Conservation (phyloP, 1,140 invertebrate species). For the Gryon sp. region DNA sequence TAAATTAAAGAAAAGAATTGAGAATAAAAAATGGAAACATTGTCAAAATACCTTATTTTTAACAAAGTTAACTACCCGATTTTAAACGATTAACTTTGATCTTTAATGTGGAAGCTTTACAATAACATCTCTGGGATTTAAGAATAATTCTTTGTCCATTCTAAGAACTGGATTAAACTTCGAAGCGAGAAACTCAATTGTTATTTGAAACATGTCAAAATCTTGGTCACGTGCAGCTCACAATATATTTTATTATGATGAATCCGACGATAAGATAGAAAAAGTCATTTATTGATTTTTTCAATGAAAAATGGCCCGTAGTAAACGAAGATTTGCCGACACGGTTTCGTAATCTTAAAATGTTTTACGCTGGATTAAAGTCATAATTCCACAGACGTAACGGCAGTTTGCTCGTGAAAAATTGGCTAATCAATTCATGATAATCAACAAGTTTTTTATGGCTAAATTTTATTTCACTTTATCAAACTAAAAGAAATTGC, state of each 20-base stretch:
- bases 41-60: too few relatives aligned
- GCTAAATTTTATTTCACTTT: too few relatives aligned
- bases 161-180: not conserved
- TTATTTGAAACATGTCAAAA: slow-evolving; percentile 38
- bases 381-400: too few relatives aligned
- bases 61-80: too few relatives aligned
- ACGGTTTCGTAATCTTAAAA: slow-evolving; percentile 5
- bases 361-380: not conserved
- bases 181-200: slow-evolving; percentile 26
- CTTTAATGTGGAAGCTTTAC: too few relatives aligned
- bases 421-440: too few relatives aligned
- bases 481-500: too few relatives aligned
- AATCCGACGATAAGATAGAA: slow-evolving; percentile 29
- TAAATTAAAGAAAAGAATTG: too few relatives aligned
- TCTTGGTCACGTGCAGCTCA: slow-evolving; percentile 37
- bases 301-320: slow-evolving; percentile 5
- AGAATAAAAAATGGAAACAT: too few relatives aligned
- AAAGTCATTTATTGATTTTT: slow-evolving; percentile 45
- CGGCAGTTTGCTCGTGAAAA: too few relatives aligned
- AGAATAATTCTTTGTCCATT: slow-evolving; percentile 1
- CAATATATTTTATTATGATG: slow-evolving; percentile 39
- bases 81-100: too few relatives aligned
- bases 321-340: not conserved
- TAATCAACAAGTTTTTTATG: not conserved
- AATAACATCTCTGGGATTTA: too few relatives aligned